Base-by-base conservation (phyloP, 2,888 invertebrate species). In the Cerastis leucographa region DNA sequence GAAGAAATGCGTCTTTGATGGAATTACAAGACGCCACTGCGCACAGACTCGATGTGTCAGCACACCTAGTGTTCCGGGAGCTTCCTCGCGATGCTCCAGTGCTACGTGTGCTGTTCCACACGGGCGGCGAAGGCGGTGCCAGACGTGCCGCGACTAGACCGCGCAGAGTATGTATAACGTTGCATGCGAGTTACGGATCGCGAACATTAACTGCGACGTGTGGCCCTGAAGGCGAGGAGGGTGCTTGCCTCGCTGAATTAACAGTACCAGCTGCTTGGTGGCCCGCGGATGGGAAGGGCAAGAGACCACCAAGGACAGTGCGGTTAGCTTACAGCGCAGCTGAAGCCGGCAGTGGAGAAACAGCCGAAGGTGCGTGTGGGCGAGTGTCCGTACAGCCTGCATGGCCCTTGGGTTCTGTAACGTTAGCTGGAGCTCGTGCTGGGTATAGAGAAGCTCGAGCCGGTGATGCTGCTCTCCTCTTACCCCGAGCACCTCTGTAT, bases 261-360 rank as follows among this genome's bases (percentile, higher is more conserved):
- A 98, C 98, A 2, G 97, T 99, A 56, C 99, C 99, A 0, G 98
- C 98, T 17, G 97, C 98, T 73, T 99, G 99, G 99, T 99, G 99
- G 99, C 97, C 98, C 1, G 97, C 97, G 56, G 97, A 97, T 86
- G 97, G 97, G 17, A 96, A 96, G 80, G 97, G 96, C 68, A 97
- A 97, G 85, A 97, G 97, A 68, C 98, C 98, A 29, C 98, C 98
- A 69, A 97, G 98, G 71, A 97, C 98, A 81, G 98, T 98, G 29
- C 98, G 98, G 91, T 97, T 99, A 61, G 98, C 99, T 0, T 99
- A 99, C 93, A 98, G 99, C 65, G 98, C 99, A 12, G 97, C 99
- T 81, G 99, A 99, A 94, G 98, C 98, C 0, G 97, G 98, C 76
- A 97, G 97, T 78, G 97, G 97, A 51, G 97, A 97, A 71, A 97